These are phyloP conservation scores for Pseudopleuronectes americanus DNA, from an alignment of 2,797 vertebrate species.

Conservation along the genomic window DNA sequence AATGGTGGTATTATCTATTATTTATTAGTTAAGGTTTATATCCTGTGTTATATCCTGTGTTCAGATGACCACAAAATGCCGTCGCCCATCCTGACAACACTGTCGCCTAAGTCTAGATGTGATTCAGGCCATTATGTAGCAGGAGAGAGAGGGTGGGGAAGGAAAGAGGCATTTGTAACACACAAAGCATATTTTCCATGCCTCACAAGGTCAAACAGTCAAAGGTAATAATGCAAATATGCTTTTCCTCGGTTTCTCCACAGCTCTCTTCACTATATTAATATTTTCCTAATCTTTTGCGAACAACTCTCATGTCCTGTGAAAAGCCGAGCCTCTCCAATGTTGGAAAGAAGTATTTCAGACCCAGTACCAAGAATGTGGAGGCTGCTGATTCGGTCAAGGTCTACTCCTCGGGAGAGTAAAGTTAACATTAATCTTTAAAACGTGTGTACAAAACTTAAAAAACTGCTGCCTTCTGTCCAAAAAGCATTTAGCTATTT, in stretches of 20 bases:
- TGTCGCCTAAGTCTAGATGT: conserved; percentile 11
- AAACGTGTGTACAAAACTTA: conserved; percentile 18
- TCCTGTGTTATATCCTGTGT: too few relatives aligned
- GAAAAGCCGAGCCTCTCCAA: conserved; percentile 31
- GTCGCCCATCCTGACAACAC: conserved; percentile 57
- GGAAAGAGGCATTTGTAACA: conserved; percentile 35
- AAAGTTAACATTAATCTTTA: conserved; percentile 26
- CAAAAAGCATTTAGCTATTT: too few relatives aligned
- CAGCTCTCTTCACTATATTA: conserved; percentile 47
- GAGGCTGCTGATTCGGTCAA: conserved; percentile 53
- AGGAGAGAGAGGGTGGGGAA: neutral
- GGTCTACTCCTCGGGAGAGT: conserved; percentile 16
- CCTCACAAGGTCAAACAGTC: conserved; percentile 54
- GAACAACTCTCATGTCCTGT: conserved; percentile 43
- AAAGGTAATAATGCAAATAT: conserved; percentile 64
- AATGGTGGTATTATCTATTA: conserved; percentile 36
- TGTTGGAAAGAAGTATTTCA: conserved; percentile 32
- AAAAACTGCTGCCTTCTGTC: conserved; percentile 5
- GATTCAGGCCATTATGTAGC: conserved; percentile 12
- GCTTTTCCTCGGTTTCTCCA: conserved; percentile 29
- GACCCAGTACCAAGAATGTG: conserved; percentile 46
- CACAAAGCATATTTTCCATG: conserved; percentile 61
- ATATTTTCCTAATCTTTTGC: conserved; percentile 61
- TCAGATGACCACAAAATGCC: conserved; percentile 63
- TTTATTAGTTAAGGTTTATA: conserved; percentile 64